A percentile compares a stretch with the other conserved stretches of the same genome.
Evolutionary conservation across 2,113 vertebrate genomes (phyloP).

Genomic region (Motacilla tschutschensis): DNA sequence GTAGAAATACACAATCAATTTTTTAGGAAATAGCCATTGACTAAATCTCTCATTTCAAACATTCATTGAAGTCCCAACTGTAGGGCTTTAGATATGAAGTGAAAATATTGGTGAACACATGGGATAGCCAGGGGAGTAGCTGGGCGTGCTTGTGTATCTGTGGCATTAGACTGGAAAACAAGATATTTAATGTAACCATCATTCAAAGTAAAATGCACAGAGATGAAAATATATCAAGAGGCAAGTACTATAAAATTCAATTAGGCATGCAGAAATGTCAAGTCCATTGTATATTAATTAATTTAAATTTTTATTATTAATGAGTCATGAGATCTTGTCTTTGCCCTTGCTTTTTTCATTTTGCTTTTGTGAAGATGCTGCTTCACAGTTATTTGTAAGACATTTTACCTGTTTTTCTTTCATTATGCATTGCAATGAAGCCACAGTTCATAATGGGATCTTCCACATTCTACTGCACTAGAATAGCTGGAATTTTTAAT

Average conservation of each 20-base stretch:
- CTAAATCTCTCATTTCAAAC: not conserved
- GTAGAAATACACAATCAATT: not conserved
- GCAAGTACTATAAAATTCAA: not conserved
- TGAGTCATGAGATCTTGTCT: not conserved
- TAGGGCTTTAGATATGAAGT: not conserved
- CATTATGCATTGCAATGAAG: not conserved
- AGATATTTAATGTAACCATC: not conserved
- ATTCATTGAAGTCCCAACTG: not conserved
- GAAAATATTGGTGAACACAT: not conserved
- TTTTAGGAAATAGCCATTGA: not conserved
- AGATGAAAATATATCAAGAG: not conserved
- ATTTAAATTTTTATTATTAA: not conserved
- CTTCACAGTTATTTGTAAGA: not conserved
- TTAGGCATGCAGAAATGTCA: not conserved
- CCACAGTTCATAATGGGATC: not conserved
- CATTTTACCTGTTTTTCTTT: not conserved
- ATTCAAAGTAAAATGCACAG: not conserved
- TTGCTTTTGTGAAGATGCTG: not conserved
- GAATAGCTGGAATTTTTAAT: not conserved
- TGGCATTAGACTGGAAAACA: not conserved
- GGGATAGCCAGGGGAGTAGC: not conserved
- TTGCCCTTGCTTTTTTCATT: not conserved
- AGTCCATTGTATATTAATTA: not conserved
- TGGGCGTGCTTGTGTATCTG: not conserved
- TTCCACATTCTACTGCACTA: not conserved